Base-by-base conservation (phyloP, 2,113 vertebrate genomes). In the Anolis carolinensis region DNA sequence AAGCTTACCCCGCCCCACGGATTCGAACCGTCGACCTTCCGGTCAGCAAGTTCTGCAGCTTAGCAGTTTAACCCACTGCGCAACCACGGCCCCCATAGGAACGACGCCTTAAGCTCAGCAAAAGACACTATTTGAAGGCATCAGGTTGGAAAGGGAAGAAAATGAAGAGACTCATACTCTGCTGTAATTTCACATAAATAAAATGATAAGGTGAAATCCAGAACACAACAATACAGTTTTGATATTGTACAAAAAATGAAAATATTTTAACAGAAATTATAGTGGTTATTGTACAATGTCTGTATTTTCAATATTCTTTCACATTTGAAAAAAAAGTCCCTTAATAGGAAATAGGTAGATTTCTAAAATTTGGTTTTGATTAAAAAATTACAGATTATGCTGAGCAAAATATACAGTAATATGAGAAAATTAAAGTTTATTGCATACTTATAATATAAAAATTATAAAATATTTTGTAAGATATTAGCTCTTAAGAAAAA, bases 381-480 rank as follows among this genome's bases (percentile, higher is more conserved):
- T 89, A 89, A 91, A 72, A 93, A 94, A 13, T 86, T 86, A 0
- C 72, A 86, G 92, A 90, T 94, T 93, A 89, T 87, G 89, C 0
- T 73, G 84, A 88, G 39, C 87, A 90, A 89, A 92, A 93, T 88
- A 90, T 86, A 93, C 78, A 92, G 90, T 92, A 91, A 91, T 92
- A 73, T 86, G 81, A 87, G 92, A 85, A 91, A 92, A 93, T 93
- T 85, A 13, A 88, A 74, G 65, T 93, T 94, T 93, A 83, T 72
- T 93, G 48, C 76, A 79, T 91, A 91, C 94, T 94, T 91, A 94
- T 92, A 92, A 92, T 94, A 95, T 91, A 93, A 95, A 95, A 89
- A 79, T 90, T 91, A 89, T 94, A 88, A 86, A 89, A 91, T 89
- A 71, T 87, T 93, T 88, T 92, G 90, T 84, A 89, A 3, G 91